These are phyloP conservation scores for Oncorhynchus tshawytscha DNA, from an alignment of 2,113 vertebrate genomes.

Conservation along the genomic window DNA sequence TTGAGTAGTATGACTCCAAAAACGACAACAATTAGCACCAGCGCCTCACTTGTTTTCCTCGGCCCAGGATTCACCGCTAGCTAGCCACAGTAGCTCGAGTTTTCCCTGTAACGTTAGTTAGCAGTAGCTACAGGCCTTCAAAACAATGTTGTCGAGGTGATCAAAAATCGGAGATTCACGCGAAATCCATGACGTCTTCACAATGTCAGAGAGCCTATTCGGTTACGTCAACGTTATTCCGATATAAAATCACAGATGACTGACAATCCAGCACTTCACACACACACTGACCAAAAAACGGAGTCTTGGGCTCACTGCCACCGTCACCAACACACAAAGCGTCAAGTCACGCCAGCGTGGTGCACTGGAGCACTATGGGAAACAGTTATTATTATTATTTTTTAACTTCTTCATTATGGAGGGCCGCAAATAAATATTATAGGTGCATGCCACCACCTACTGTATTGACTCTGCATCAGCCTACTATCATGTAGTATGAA, in stretches of 20 bases:
- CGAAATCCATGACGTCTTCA: not conserved
- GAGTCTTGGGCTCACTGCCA: conserved; percentile 31
- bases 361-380: conserved; percentile 44
- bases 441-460: too few relatives aligned
- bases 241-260: not conserved
- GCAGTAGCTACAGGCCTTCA: conserved; percentile 64
- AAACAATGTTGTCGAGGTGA: conserved; percentile 45
- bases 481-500: too few relatives aligned
- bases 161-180: not conserved
- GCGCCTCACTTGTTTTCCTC: conserved; percentile 23
- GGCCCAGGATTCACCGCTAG: conserved; percentile 32
- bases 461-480: too few relatives aligned
- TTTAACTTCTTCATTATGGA: too few relatives aligned
- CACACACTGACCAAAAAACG: conserved; percentile 17
- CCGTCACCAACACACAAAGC: conserved; percentile 53
- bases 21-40: not conserved
- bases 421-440: too few relatives aligned
- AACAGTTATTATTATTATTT: conserved; percentile 28
- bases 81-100: conserved; percentile 49
- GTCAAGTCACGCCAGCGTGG: conserved; percentile 38
- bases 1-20: not conserved
- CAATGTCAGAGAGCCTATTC: not conserved
- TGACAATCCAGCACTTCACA: conserved; percentile 19
- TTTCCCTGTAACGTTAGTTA: conserved; percentile 30
- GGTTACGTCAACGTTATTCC: not conserved